Evolutionary conservation across 2,888 invertebrate species (phyloP).

Genomic region (Spilarctia lutea): DNA sequence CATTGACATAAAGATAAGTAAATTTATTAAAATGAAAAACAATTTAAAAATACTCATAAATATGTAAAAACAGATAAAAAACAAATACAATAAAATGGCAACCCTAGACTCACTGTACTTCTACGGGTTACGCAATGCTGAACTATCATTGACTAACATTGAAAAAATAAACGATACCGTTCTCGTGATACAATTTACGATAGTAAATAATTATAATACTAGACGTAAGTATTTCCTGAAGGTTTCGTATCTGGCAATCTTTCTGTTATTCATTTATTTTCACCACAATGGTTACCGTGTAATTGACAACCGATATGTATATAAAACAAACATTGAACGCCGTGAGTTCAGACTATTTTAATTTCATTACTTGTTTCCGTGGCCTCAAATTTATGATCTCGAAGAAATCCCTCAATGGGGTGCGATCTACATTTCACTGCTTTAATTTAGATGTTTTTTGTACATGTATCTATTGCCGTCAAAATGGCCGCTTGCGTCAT

Average conservation of each 20-base stretch:
- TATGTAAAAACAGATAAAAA: neutral
- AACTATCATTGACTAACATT: conserved; percentile 66
- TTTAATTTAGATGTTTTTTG: conserved; percentile 20
- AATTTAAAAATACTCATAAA: neutral
- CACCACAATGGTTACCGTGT: conserved; percentile 31
- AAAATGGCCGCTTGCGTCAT: conserved; percentile 38
- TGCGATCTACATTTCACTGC: conserved; percentile 21
- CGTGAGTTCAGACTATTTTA: conserved; percentile 20
- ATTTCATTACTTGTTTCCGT: conserved; percentile 22
- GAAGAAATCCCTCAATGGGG: conserved; percentile 36
- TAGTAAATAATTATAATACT: conserved; percentile 75
- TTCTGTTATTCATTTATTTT: conserved; percentile 56
- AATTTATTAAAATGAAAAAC: neutral
- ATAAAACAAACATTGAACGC: conserved; percentile 34
- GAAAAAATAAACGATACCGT: conserved; percentile 74
- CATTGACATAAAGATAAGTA: neutral
- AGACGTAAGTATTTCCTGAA: conserved; percentile 54
- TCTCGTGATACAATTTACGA: conserved; percentile 73
- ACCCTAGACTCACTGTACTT: neutral
- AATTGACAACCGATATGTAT: conserved; percentile 46
- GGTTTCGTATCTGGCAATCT: conserved; percentile 52
- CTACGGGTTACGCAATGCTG: conserved; percentile 46
- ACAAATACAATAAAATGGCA: neutral
- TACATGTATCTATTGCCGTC: conserved; percentile 27
- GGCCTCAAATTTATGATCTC: conserved; percentile 17